Evolutionary conservation across 2,888 invertebrate genomes (phyloP), one percentile per base, ranked within the genome.

Genomic region (Aspidiotus destructor): DNA sequence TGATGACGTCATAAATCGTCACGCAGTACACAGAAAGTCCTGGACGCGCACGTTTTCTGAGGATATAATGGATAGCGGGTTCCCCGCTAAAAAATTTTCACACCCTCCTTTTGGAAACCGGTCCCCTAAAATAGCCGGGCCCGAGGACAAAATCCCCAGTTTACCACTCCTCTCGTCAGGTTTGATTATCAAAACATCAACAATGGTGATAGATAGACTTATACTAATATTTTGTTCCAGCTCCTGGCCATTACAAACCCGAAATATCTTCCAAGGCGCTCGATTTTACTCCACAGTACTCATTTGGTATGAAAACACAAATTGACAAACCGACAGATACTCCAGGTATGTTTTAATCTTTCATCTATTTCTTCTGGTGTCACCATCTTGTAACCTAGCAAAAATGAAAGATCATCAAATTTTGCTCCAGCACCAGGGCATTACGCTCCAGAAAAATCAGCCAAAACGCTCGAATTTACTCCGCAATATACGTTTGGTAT

Each of bases 231-330:
- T n/a, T 48, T 28, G 16, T 62, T 9, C 28, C n/a, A 6, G 91
- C 92, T 10, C 93, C 93, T 0, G 91, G 92, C 11, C 89, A 91
- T 77, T 93, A 93, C 77, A 84, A 88, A 72, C 87, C 90, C 0
- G 85, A 86, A 75, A 83, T 85, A 68, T 74, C 79, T 1, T 79
- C 81, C 52, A 81, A 81, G 72, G 74, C 76, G 54, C 60, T 81
- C 58, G 84, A 84, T 74, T 82, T 79, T 73, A 82, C 85, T 52
- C 88, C 88, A 57, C 82, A 85, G 73, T 89, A 85, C 76, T 85
- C 86, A 57, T 89, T 89, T 76, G 87, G 89, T 74, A 81, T 84
- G 73, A 88, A 86, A 79, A 81, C 83, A 15, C 11, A 48, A 48
- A 13, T n/a, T 6, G 6, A n/a, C 10, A 48, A 48, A 6, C 48